These are phyloP conservation scores for Apis florea DNA, from an alignment of 1,140 invertebrate species.

Conservation along the genomic window DNA sequence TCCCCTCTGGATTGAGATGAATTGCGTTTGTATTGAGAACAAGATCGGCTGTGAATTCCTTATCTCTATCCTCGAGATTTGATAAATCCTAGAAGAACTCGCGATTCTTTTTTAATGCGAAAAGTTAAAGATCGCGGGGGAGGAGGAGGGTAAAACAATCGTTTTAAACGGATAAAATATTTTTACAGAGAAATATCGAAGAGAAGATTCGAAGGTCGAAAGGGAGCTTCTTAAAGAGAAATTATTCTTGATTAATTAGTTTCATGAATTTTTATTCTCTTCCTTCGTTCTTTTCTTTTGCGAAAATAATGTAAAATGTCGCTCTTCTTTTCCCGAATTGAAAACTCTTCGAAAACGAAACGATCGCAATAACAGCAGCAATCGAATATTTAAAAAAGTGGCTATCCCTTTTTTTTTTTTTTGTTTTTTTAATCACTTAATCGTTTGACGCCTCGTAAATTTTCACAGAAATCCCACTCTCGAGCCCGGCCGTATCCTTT, in stretches of 20 bases:
- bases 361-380: not conserved
- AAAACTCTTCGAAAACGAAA: not conserved
- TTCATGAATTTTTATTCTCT: not conserved
- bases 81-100: not conserved
- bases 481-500: not conserved
- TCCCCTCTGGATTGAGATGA: not conserved
- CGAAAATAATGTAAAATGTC: not conserved
- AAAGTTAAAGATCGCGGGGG: not conserved
- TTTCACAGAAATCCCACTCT: not conserved
- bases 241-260: not conserved
- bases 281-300: not conserved
- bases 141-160: too few relatives aligned
- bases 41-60: not conserved
- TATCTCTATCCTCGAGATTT: too few relatives aligned
- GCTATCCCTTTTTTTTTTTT: slow-evolving; percentile 30
- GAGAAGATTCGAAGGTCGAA: not conserved
- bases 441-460: slow-evolving; percentile 8
- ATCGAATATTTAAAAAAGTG: slow-evolving; percentile 40
- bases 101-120: not conserved
- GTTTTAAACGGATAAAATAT: too few relatives aligned
- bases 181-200: too few relatives aligned
- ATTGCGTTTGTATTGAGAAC: not conserved
- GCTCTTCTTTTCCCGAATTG: not conserved
- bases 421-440: slow-evolving; percentile 30
- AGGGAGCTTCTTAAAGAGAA: not conserved